Base-by-base conservation (phyloP, 1,140 invertebrate species). In the Campoletis sonorensis region DNA sequence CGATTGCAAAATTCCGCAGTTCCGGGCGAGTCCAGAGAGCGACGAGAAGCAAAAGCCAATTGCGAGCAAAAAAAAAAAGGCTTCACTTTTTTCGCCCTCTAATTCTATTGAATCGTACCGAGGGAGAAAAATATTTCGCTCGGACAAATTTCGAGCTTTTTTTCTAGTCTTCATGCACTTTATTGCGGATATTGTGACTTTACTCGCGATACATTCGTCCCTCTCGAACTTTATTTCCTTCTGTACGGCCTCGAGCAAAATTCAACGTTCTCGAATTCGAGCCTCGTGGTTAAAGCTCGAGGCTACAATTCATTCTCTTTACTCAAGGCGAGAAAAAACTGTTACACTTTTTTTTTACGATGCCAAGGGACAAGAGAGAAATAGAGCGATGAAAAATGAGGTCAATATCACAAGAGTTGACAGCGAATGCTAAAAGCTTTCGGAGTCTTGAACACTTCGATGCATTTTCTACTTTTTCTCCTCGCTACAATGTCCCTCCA, bases 371-470 rank as follows among this genome's bases (percentile, higher is more conserved):
- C 21, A 37, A 37, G 21, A 37, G 27, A 71, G 15, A 71, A 15
- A 33, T n/a, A 51, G 27, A 73, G 21, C 5, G 40, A 51, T 49
- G 27, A 58, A 33, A 76, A 76, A 76, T 15, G 51, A 76, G 72
- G 72, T 76, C 72, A 76, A 76, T 76, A 58, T 76, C 72, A 76
- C 23, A 58, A 58, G 54, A 51, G 8, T n/a, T 51, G 40, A 51
- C 30, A 26, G 51, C 51, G 4, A 33, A 76, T 27, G 40, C 71
- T 73, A 58, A 76, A 49, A 27, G 45, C 51, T 76, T 58, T 58
- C 45, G 45, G 71, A 23, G 23, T 58, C 26, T 76, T 23, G 49
- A 11, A 45, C 49, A 58, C 49, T 58, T 58, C 16, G 30, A 21
- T 30, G 15, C 13, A 58, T 8, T 4, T 5, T 30, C 45, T 51